Percentiles rank a stretch among this genome's conserved stretches.
phyloP scores from a whole-genome alignment of 1,140 invertebrate genomes.

The Agrypnia vestita region DNA sequence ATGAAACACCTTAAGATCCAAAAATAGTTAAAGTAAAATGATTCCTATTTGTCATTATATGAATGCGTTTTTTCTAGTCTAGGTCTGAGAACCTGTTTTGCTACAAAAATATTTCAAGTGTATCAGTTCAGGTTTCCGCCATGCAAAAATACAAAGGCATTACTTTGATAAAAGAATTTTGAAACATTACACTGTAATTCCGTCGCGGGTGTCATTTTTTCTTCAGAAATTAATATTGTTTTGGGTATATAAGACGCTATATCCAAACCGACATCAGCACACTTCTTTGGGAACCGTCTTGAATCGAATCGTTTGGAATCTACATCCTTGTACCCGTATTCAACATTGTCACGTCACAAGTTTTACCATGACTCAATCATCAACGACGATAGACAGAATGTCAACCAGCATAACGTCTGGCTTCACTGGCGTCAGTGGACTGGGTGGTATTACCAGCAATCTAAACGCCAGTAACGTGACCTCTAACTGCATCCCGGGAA shows the following conservation, averaged over 20 bases:
- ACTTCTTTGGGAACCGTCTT: slow-evolving; percentile 16
- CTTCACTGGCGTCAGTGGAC: slow-evolving; percentile 70
- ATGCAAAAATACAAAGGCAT: too few species aligned
- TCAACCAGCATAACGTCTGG: slow-evolving; percentile 72
- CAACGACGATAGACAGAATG: slow-evolving; percentile 70
- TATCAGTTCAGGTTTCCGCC: not conserved
- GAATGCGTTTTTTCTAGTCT: too few species aligned
- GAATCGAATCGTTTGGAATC: slow-evolving; percentile 17
- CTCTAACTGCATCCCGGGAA: slow-evolving; percentile 70
- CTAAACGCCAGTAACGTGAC: slow-evolving; percentile 71
- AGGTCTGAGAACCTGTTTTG: too few species aligned
- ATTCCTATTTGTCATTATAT: too few species aligned
- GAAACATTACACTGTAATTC: not conserved
- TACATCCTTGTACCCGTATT: not conserved
- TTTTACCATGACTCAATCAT: slow-evolving; percentile 60
- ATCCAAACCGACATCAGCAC: slow-evolving; percentile 20
- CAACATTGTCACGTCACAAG: not conserved
- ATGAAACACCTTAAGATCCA: too few species aligned
- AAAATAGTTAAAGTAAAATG: too few species aligned
- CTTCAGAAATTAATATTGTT: not conserved
- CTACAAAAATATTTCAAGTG: too few species aligned
- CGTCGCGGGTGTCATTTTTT: not conserved
- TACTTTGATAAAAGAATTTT: not conserved
- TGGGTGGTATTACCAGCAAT: slow-evolving; percentile 69
- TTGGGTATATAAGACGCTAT: slow-evolving; percentile 17